Evolutionary conservation across 2,888 invertebrate genomes (phyloP).

Genomic region (Rhamphomyia laevipes): DNA sequence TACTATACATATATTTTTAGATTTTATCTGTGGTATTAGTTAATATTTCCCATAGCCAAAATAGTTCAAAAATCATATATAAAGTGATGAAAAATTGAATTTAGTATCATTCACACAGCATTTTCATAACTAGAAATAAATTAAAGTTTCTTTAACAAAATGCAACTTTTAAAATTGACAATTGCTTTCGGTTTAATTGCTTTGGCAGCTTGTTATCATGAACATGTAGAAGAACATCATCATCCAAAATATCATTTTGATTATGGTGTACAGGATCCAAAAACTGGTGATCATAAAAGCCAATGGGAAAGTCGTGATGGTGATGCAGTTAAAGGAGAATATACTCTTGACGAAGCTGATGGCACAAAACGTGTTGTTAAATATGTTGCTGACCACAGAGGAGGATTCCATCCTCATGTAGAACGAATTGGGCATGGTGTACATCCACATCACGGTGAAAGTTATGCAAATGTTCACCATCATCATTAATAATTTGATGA

Average conservation of each 20-base stretch:
- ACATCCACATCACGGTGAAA: constrained; percentile 21
- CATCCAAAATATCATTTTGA: constrained; percentile 40
- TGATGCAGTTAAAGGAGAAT: constrained; percentile 40
- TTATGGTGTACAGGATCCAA: constrained; percentile 40
- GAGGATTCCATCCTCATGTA: constrained; percentile 41
- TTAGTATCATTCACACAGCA: too few species aligned
- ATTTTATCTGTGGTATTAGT: too few species aligned
- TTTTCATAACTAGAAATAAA: too few species aligned
- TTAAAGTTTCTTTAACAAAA: too few species aligned
- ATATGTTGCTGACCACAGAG: constrained; percentile 39
- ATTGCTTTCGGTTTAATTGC: too few species aligned
- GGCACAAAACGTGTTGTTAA: constrained; percentile 41
- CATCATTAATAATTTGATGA: too few species aligned
- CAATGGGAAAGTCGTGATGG: constrained; percentile 43
- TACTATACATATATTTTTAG: too few species aligned
- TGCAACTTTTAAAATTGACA: too few species aligned
- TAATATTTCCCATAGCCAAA: too few species aligned
- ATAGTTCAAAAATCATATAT: too few species aligned
- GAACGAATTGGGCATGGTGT: constrained; percentile 38
- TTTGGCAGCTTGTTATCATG: not conserved
- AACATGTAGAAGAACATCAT: constrained; percentile 17
- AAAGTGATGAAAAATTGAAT: too few species aligned
- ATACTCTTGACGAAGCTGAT: constrained; percentile 40
- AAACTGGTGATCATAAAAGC: constrained; percentile 40
- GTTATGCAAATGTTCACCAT: too few species aligned